A percentile compares a stretch with the other conserved stretches of the same genome.
These are phyloP conservation scores for Leguminivora glycinivorella DNA, from an alignment of 1,140 invertebrate genomes.

Conservation along the genomic window DNA sequence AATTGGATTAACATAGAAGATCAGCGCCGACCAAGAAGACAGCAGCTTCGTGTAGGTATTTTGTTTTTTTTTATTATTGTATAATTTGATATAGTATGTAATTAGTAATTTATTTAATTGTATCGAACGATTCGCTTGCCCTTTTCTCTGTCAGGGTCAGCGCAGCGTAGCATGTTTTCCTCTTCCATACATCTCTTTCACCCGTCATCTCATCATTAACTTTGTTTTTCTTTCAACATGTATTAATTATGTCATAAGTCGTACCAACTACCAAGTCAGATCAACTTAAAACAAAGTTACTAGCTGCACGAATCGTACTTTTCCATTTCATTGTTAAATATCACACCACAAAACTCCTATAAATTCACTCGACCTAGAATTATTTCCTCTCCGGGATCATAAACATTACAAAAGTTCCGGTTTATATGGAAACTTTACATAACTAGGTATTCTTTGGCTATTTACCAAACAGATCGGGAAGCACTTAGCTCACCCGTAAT, in stretches of 20 bases:
- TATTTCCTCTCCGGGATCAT: neutral
- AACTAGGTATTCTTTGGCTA: neutral
- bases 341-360: neutral
- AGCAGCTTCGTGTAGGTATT: too few species aligned
- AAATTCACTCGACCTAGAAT: neutral
- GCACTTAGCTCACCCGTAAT: slow-evolving; percentile 3
- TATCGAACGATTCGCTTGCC: too few species aligned
- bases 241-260: neutral
- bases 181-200: too few species aligned
- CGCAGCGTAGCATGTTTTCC: too few species aligned
- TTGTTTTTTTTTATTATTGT: too few species aligned
- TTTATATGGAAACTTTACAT: neutral
- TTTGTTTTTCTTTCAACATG: too few species aligned
- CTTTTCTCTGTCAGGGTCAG: too few species aligned
- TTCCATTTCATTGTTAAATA: neutral
- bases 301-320: neutral
- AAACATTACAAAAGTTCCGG: neutral
- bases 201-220: too few species aligned
- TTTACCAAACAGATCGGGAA: slow-evolving; percentile 4
- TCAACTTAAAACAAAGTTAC: neutral
- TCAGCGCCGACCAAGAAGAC: too few species aligned
- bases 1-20: too few species aligned
- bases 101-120: too few species aligned
- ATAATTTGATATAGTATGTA: too few species aligned
- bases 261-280: neutral